Conservation (phyloP, 2,113 vertebrate species). For the Phyllopteryx taeniolatus region DNA sequence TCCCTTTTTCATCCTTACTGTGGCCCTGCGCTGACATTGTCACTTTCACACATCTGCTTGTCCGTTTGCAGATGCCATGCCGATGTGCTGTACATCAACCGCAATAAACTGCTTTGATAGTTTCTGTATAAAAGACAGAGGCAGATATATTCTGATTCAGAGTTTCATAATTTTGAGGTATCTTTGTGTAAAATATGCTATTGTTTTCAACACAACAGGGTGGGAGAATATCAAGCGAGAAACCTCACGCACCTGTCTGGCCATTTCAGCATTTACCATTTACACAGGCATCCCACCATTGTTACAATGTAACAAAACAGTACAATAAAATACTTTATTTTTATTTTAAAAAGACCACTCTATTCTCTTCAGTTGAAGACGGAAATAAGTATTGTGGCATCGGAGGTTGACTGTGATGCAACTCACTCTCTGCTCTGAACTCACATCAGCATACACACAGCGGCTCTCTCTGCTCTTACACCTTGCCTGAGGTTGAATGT, state of each 20-base stretch:
- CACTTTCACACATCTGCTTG: too few species aligned
- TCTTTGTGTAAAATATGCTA: background rate
- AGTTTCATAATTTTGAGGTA: background rate
- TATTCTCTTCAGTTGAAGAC: constrained; percentile 53
- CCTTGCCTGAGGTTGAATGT: constrained; percentile 60
- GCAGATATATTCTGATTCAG: background rate
- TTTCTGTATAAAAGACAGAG: background rate
- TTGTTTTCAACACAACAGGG: background rate
- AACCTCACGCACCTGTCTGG: background rate
- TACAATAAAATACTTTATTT: background rate
- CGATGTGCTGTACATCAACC: too few species aligned
- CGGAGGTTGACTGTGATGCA: constrained; percentile 56
- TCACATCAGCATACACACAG: constrained; percentile 45
- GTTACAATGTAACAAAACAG: background rate
- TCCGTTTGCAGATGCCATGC: too few species aligned
- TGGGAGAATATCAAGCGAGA: background rate
- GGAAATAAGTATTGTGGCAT: constrained; percentile 73
- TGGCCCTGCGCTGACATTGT: too few species aligned
- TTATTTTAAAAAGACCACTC: background rate
- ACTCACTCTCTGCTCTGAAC: constrained; percentile 57
- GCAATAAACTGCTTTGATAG: too few species aligned
- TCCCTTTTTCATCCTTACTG: too few species aligned
- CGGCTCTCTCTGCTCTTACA: constrained; percentile 37
- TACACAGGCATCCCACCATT: background rate
- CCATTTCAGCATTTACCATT: background rate